A percentile compares a stretch with the other conserved stretches of the same genome.
These are phyloP conservation scores for Nephrotoma guestfalica DNA, from an alignment of 2,888 invertebrate genomes.

Conservation along the genomic window DNA sequence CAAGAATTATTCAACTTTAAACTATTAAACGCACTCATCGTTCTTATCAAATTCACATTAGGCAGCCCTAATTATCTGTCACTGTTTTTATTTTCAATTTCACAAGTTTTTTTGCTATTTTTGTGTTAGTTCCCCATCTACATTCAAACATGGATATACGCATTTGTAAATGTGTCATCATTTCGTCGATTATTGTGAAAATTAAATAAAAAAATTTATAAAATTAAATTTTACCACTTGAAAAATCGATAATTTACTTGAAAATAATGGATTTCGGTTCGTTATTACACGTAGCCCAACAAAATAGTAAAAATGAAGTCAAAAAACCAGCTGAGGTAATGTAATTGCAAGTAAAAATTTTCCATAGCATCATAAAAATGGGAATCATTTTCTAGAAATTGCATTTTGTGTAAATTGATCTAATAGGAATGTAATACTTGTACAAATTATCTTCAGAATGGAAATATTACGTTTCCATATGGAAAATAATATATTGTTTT, in stretches of 20 bases:
- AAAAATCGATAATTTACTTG: background rate
- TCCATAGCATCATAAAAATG: background rate
- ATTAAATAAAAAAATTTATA: background rate
- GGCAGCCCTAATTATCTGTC: background rate
- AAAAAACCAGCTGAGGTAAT: constrained; percentile 25
- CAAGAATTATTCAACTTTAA: background rate
- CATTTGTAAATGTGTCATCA: constrained; percentile 5
- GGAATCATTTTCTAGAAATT: background rate
- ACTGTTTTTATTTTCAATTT: background rate
- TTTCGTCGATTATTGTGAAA: background rate
- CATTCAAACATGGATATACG: background rate
- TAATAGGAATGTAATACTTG: background rate
- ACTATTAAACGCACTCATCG: background rate
- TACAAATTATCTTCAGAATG: background rate
- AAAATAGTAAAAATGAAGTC: constrained; percentile 34
- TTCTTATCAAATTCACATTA: background rate
- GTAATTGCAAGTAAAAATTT: background rate
- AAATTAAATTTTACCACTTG: background rate
- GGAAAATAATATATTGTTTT: background rate
- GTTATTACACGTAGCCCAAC: constrained; percentile 43
- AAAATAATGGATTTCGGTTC: constrained; percentile 44
- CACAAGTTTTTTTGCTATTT: background rate
- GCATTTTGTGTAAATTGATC: constrained; percentile 5
- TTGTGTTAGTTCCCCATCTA: background rate
- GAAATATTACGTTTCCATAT: background rate